Evolutionary conservation across 2,888 invertebrate genomes (phyloP).

Genomic region (Drosophila testacea): DNA sequence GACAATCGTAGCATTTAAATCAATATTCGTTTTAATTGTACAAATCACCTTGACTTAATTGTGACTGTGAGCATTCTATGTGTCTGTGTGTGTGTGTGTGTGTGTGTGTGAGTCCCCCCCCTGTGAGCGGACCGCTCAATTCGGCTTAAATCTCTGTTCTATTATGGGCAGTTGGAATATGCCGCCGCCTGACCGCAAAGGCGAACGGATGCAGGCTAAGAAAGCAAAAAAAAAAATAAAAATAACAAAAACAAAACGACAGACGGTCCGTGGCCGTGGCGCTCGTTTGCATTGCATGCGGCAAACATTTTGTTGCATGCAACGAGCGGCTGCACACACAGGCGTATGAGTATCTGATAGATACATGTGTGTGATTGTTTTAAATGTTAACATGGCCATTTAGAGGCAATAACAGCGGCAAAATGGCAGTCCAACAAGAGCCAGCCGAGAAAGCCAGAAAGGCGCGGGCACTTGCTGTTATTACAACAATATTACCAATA

Average conservation of each 20-base stretch:
- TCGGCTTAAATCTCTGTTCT: conserved; percentile 67
- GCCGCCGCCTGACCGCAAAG: conserved; percentile 49
- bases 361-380: conserved; percentile 78
- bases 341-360: conserved; percentile 35
- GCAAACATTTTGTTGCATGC: conserved; percentile 68
- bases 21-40: conserved; percentile 79
- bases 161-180: conserved; percentile 63
- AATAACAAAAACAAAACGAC: conserved; percentile 32
- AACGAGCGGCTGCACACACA: conserved; percentile 40
- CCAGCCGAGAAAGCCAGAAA: conserved; percentile 65
- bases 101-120: conserved; percentile 33
- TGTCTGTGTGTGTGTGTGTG: conserved; percentile 15
- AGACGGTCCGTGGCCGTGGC: conserved; percentile 58
- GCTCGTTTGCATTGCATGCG: conserved; percentile 67
- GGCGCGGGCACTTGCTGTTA: conserved; percentile 77
- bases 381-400: conserved; percentile 81
- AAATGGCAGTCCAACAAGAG: conserved; percentile 69
- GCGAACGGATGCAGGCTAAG: conserved; percentile 56
- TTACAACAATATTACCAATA: conserved; percentile 80
- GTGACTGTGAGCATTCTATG: conserved; percentile 30
- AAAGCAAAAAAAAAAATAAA: conserved; percentile 23
- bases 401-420: conserved; percentile 81
- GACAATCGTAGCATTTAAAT: conserved; percentile 69
- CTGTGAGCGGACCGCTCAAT: conserved; percentile 60
- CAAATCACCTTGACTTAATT: conserved; percentile 80